A percentile compares a stretch with the other conserved stretches of the same genome.
phyloP scores from a whole-genome alignment of 2,113 vertebrate genomes.

The Hemicordylus capensis region DNA sequence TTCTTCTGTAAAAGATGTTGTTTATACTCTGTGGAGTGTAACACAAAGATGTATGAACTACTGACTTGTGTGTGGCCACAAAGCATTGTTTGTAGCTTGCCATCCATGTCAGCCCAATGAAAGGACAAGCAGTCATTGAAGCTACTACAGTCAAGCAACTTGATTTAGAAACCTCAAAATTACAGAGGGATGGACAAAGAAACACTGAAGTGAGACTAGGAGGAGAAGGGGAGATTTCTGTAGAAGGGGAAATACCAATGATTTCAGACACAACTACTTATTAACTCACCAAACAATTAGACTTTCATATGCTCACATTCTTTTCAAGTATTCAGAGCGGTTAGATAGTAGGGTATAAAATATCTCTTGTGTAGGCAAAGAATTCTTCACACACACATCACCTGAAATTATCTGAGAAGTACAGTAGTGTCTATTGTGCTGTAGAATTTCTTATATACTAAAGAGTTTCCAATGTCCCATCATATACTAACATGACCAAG shows the following conservation, averaged over 20 bases:
- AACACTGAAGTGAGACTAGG: constrained; percentile 4
- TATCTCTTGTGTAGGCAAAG: constrained; percentile 3
- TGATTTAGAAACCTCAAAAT: constrained; percentile 42
- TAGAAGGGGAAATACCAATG: neutral
- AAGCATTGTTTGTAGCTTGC: constrained; percentile 40
- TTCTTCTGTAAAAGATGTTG: constrained; percentile 19
- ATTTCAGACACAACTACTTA: constrained; percentile 4
- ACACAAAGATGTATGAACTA: neutral
- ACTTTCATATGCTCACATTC: neutral
- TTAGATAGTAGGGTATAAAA: neutral
- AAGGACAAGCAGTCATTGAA: constrained; percentile 31
- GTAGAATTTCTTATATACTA: neutral
- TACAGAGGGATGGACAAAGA: neutral
- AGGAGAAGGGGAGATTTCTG: neutral
- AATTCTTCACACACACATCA: neutral
- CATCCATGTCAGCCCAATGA: constrained; percentile 51
- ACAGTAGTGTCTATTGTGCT: neutral
- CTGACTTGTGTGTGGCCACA: neutral
- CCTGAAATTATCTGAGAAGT: neutral
- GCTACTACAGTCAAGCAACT: neutral
- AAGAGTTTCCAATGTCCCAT: neutral
- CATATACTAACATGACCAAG: neutral
- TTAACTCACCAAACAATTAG: neutral
- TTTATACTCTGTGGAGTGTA: constrained; percentile 21
- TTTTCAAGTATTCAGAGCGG: neutral